These are phyloP conservation scores for Hydropsyche betteni DNA, from an alignment of 2,888 invertebrate genomes.

Conservation along the genomic window DNA sequence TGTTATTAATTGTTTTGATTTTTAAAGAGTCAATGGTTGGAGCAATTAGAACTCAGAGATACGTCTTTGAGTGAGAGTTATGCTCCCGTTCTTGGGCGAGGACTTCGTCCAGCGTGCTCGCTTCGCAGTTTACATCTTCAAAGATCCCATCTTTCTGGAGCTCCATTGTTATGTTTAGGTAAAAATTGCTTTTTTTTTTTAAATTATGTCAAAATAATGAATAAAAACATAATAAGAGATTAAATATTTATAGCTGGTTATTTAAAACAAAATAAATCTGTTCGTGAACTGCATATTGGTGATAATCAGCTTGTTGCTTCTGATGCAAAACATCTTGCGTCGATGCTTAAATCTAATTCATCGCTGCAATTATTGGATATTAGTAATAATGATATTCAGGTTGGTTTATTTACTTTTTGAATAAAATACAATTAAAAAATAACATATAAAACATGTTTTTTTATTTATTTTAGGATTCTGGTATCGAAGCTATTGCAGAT, in stretches of 20 bases:
- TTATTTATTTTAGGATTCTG: constrained; percentile 69
- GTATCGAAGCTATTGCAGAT: constrained; percentile 76
- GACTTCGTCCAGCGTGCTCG: constrained; percentile 75
- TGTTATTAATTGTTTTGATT: constrained; percentile 32
- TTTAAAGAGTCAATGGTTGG: constrained; percentile 73
- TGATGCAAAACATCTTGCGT: constrained; percentile 82
- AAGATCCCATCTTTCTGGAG: constrained; percentile 77
- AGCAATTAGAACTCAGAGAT: constrained; percentile 73
- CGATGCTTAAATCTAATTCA: constrained; percentile 77
- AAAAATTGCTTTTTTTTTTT: constrained; percentile 50
- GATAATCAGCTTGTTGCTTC: constrained; percentile 78
- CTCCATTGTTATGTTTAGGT: constrained; percentile 80
- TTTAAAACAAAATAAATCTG: constrained; percentile 77
- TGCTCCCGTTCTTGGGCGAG: constrained; percentile 76
- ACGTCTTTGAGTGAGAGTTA: constrained; percentile 73
- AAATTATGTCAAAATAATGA: neutral
- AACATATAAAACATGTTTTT: constrained; percentile 14
- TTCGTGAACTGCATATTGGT: constrained; percentile 83
- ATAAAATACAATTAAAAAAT: constrained; percentile 61
- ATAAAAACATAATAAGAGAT: constrained; percentile 22
- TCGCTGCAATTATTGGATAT: constrained; percentile 83
- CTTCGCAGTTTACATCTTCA: constrained; percentile 81
- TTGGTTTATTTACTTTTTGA: constrained; percentile 48
- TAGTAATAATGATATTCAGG: constrained; percentile 73
- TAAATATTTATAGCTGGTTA: constrained; percentile 72